Conservation (phyloP, 2,888 invertebrate species). For the Conomelus anceps region DNA sequence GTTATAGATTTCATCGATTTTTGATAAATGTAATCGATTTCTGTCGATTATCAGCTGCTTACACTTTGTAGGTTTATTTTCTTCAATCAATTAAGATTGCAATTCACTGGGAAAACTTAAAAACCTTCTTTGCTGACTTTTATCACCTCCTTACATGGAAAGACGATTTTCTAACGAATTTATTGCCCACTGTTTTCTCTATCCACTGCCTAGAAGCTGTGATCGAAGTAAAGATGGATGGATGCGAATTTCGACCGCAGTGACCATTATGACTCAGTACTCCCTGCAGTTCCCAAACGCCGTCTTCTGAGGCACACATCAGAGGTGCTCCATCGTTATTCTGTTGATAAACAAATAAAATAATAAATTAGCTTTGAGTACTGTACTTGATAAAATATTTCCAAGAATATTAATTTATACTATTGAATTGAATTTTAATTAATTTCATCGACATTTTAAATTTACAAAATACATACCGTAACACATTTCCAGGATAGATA, state of each 20-base stretch:
- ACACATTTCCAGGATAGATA: no score
- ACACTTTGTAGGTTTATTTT: no score
- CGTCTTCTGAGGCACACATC: conserved; percentile 52
- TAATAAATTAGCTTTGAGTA: neutral
- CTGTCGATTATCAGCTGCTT: no score
- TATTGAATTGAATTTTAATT: no score
- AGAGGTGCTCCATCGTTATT: conserved; percentile 60
- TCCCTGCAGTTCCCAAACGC: conserved; percentile 55
- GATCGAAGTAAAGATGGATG: conserved; percentile 50
- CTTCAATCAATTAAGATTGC: no score
- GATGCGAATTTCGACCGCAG: conserved; percentile 52
- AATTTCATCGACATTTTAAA: no score
- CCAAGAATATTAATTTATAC: no score
- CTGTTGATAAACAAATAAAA: conserved; percentile 42
- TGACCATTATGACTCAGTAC: conserved; percentile 53
- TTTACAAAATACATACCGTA: no score
- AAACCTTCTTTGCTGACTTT: neutral
- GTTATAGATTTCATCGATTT: no score
- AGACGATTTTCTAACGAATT: conserved; percentile 27
- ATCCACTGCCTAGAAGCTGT: conserved; percentile 43
- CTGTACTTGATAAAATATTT: no score
- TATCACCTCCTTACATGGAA: conserved; percentile 27
- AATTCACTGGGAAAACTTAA: no score
- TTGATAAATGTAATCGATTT: no score
- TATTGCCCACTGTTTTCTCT: conserved; percentile 42